Base-by-base conservation (phyloP, 2,797 vertebrate species). In the Ctenosaura bakeri region DNA sequence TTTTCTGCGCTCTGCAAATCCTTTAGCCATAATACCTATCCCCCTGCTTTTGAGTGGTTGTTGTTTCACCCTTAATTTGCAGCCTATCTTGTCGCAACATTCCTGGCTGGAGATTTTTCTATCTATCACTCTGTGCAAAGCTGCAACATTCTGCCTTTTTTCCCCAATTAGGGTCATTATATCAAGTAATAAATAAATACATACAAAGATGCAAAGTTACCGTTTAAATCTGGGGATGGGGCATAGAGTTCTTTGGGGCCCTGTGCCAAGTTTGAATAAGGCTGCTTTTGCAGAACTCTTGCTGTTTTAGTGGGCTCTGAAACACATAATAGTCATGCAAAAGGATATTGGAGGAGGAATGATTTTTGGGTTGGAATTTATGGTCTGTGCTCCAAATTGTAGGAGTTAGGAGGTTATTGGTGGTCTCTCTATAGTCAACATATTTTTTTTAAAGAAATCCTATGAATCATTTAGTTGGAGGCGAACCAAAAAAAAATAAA, bases 171-270 rank as follows among this genome's bases (percentile, higher is more conserved):
- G 16, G n/a, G 71, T 35, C n/a, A 98, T 98, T 98, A 98, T 97
- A 50, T 97, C 96, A 97, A 97, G 98, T 98, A 98, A 98, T 98
- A 97, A 98, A 98, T 98, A 98, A 74, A n/a, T n/a, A n/a, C 97
- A 98, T 97, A 98, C 97, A 98, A 98, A 98, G 97, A 98, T 97
- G 97, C 97, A 97, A 96, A 96, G 83, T 91, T 91, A 82, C 92
- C 95, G 95, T 93, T 95, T 95, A 96, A 95, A 96, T 95, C 95
- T 96, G 97, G 95, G 97, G 96, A 94, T 94, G 97, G 95, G 96
- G 93, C 96, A 96, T 95, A 97, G 96, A 66, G 95, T 94, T 96
- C 97, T 90, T 89, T 94, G 95, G 76, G 94, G 93, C 88, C 89
- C 92, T 92, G 91, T 91, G 93, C 91, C 92, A 91, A 92, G 93